Percentiles rank a stretch among this genome's conserved stretches.
These are phyloP conservation scores for Lochmaea crataegi DNA, from an alignment of 2,888 invertebrate species.

Conservation along the genomic window DNA sequence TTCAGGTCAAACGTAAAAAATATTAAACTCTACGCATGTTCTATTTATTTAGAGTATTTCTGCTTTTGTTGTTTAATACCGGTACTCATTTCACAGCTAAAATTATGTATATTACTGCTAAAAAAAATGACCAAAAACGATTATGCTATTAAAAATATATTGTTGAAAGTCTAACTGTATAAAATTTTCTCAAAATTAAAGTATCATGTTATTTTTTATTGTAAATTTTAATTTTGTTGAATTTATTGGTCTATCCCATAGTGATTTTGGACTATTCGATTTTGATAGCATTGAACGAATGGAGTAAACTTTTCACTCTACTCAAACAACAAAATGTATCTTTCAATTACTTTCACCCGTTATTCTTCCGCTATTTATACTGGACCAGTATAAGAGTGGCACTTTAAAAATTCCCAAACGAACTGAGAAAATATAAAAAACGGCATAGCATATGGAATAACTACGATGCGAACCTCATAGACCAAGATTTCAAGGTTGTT, in stretches of 20 bases:
- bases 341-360: neutral
- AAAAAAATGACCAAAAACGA: constrained; percentile 27
- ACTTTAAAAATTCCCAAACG: too few relatives aligned
- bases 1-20: neutral
- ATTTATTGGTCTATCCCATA: constrained; percentile 14
- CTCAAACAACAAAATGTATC: neutral
- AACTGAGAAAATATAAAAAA: too few relatives aligned
- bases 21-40: neutral
- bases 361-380: too few relatives aligned
- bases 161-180: constrained; percentile 27
- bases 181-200: constrained; percentile 18
- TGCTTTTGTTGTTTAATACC: neutral
- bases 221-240: constrained; percentile 12
- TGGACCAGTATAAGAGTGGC: too few relatives aligned
- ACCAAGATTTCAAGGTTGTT: too few relatives aligned
- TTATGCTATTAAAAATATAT: constrained; percentile 20
- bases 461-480: too few relatives aligned
- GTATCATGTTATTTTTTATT: neutral
- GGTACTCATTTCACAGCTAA: neutral
- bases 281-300: constrained; percentile 1
- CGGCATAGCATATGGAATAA: too few relatives aligned
- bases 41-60: neutral
- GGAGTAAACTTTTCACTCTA: constrained; percentile 1
- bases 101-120: constrained; percentile 2
- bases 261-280: constrained; percentile 1